phyloP scores from a whole-genome alignment of 2,888 invertebrate genomes.

The Agrochola macilenta region DNA sequence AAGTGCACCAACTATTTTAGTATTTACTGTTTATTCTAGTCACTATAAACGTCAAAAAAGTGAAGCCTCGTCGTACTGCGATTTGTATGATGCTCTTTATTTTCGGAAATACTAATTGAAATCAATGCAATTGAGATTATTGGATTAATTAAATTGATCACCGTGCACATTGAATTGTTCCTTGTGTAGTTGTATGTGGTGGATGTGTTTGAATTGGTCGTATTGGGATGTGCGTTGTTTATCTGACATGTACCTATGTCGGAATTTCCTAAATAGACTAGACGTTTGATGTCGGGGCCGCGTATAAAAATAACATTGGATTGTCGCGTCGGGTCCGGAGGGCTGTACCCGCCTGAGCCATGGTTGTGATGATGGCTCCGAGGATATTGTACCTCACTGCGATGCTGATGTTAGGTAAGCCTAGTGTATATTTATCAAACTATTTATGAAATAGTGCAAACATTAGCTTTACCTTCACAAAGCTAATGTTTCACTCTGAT shows the following conservation, averaged over 20 bases:
- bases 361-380: slow-evolving; percentile 76
- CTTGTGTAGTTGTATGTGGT: slow-evolving; percentile 58
- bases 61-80: slow-evolving; percentile 57
- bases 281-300: slow-evolving; percentile 88
- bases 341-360: slow-evolving; percentile 78
- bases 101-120: slow-evolving; percentile 74
- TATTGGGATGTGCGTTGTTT: slow-evolving; percentile 85
- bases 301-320: slow-evolving; percentile 89
- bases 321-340: slow-evolving; percentile 81
- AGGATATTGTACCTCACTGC: slow-evolving; percentile 71
- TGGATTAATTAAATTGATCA: slow-evolving; percentile 63
- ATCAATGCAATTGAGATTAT: slow-evolving; percentile 70
- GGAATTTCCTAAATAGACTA: slow-evolving; percentile 88
- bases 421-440: slow-evolving; percentile 32
- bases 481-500: slow-evolving; percentile 52
- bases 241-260: slow-evolving; percentile 83
- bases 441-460: too few species aligned
- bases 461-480: slow-evolving; percentile 2
- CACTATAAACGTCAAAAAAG: slow-evolving; percentile 68
- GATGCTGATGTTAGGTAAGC: slow-evolving; percentile 81
- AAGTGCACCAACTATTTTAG: background rate
- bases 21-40: slow-evolving; percentile 7
- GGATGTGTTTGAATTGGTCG: slow-evolving; percentile 65
- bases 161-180: slow-evolving; percentile 50
- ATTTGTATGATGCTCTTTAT: slow-evolving; percentile 67